phyloP scores from a whole-genome alignment of 2,113 vertebrate genomes.

The Psilopsiagon aurifrons region DNA sequence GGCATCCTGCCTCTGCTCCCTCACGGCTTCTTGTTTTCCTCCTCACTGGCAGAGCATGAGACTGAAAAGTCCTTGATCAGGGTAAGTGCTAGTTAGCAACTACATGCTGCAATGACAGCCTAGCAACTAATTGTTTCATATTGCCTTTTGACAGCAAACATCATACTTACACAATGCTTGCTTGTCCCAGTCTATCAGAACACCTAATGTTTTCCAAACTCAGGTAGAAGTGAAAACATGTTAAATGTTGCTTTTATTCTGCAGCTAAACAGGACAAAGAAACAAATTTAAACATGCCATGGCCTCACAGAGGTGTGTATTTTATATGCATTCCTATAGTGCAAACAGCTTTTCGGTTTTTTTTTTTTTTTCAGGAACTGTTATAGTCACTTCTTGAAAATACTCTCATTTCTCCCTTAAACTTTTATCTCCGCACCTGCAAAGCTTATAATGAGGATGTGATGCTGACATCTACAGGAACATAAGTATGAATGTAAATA shows the following conservation, averaged over 20 bases:
- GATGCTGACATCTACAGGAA: background rate
- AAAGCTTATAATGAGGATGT: background rate
- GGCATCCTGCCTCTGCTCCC: background rate
- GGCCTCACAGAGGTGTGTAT: background rate
- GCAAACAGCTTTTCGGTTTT: background rate
- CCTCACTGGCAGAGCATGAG: background rate
- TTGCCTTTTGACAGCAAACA: background rate
- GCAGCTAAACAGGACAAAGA: background rate
- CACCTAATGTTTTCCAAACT: background rate
- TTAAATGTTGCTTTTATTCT: background rate
- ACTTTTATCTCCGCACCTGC: background rate
- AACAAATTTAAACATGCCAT: background rate
- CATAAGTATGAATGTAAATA: background rate
- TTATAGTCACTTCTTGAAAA: background rate
- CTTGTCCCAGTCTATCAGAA: background rate
- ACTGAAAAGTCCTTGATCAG: background rate
- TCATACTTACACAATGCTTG: background rate
- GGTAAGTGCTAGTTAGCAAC: background rate
- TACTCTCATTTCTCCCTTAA: background rate
- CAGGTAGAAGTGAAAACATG: background rate
- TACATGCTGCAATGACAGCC: background rate
- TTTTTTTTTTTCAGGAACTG: background rate
- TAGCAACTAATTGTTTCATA: background rate
- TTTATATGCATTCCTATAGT: background rate
- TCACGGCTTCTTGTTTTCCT: background rate